Evolutionary conservation across 2,113 vertebrate species (phyloP).

Genomic region (Toxotes chatareus): DNA sequence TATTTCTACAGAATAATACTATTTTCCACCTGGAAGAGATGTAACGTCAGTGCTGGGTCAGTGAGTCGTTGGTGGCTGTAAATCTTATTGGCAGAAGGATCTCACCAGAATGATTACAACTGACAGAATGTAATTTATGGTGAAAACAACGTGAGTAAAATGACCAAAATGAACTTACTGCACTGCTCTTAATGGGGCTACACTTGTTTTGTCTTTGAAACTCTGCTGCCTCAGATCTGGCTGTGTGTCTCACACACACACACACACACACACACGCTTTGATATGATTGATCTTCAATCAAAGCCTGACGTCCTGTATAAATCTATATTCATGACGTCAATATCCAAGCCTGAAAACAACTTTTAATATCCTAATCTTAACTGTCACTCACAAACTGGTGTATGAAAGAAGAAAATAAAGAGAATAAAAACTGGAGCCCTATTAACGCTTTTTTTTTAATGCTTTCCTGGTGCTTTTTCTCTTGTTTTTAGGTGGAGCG

Average conservation of each 20-base stretch:
- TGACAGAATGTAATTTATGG: background rate
- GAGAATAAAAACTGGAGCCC: background rate
- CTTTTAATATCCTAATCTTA: background rate
- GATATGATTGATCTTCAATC: conserved; percentile 20
- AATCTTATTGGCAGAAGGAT: background rate
- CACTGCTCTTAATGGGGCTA: conserved; percentile 1
- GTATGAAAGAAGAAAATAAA: background rate
- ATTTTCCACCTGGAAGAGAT: background rate
- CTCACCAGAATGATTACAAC: background rate
- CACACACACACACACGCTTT: background rate
- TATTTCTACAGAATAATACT: background rate
- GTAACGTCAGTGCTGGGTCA: background rate
- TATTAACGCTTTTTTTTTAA: background rate
- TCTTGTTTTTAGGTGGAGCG: background rate
- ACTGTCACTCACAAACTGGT: background rate
- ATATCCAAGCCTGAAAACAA: background rate
- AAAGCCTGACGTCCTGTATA: conserved; percentile 6
- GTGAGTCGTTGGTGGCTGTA: background rate
- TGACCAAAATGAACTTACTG: background rate
- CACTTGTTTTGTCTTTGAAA: background rate
- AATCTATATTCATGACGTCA: background rate
- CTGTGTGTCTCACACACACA: background rate
- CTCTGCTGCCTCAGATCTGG: background rate
- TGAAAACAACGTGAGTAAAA: background rate
- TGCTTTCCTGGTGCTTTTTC: background rate